These are phyloP conservation scores for Tenthredo mesomela DNA, from an alignment of 2,888 invertebrate species.

Conservation along the genomic window DNA sequence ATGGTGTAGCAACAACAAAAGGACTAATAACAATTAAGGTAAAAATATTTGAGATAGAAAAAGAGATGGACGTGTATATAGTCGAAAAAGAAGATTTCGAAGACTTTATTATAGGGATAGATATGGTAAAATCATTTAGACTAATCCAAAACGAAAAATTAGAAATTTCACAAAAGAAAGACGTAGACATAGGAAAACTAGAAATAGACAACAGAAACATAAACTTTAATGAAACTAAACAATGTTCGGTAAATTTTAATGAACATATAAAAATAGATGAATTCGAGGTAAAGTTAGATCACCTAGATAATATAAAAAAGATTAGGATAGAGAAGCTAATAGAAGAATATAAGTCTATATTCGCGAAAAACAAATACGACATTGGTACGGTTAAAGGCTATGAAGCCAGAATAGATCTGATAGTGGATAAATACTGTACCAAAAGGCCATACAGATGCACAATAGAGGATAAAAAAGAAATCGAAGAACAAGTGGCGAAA, in stretches of 20 bases:
- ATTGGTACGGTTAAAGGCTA: conserved; percentile 49
- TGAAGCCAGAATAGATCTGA: conserved; percentile 54
- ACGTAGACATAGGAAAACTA: conserved; percentile 47
- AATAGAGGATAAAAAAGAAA: conserved; percentile 54
- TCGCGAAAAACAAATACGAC: conserved; percentile 59
- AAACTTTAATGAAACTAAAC: not conserved
- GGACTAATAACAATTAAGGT: conserved; percentile 60
- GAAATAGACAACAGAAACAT: not conserved
- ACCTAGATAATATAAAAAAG: conserved; percentile 44
- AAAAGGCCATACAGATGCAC: conserved; percentile 54
- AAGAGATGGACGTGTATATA: conserved; percentile 59
- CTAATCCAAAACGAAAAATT: conserved; percentile 58
- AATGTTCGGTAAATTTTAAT: conserved; percentile 48
- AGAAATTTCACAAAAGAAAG: conserved; percentile 56
- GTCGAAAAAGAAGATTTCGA: conserved; percentile 57
- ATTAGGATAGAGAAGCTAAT: conserved; percentile 30
- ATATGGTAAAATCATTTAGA: conserved; percentile 59
- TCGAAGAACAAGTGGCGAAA: conserved; percentile 54
- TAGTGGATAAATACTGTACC: conserved; percentile 53
- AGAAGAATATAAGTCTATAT: conserved; percentile 56
- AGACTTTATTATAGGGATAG: conserved; percentile 58
- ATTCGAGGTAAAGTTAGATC: conserved; percentile 32
- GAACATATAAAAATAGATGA: conserved; percentile 34
- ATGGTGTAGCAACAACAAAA: conserved; percentile 61
- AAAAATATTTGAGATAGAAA: conserved; percentile 62